Evolutionary conservation across 2,113 vertebrate genomes (phyloP).

Genomic region (Bettongia penicillata): DNA sequence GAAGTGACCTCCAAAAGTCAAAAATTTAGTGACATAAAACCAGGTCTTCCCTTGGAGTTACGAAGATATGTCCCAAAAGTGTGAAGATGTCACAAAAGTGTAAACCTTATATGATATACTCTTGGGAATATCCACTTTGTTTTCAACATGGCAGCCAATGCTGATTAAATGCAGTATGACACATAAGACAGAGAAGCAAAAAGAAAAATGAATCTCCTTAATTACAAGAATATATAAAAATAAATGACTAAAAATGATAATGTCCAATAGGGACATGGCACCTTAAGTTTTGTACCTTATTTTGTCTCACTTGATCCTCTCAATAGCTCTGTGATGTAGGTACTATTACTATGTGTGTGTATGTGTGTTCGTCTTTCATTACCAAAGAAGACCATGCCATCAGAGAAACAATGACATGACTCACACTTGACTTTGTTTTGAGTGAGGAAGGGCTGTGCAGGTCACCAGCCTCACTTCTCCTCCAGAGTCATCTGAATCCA

Average conservation of each 20-base stretch:
- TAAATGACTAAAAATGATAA: background rate
- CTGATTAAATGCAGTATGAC: background rate
- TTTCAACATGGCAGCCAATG: background rate
- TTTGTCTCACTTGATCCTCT: constrained; percentile 3
- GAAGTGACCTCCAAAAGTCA: background rate
- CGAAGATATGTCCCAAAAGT: background rate
- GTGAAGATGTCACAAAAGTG: background rate
- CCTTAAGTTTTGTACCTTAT: background rate
- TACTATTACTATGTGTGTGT: no score
- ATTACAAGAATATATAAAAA: background rate
- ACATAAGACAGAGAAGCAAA: background rate
- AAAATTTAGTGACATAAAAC: background rate
- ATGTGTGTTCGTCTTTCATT: no score
- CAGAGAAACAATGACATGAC: no score
- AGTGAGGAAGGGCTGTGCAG: no score
- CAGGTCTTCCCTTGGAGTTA: background rate
- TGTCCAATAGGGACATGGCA: background rate
- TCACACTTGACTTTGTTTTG: no score
- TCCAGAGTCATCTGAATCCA: no score
- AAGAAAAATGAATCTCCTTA: background rate
- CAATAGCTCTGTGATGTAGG: background rate
- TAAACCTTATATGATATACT: background rate
- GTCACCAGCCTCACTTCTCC: no score
- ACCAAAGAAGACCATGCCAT: no score
- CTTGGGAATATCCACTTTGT: background rate